A percentile compares a stretch with the other conserved stretches of the same genome.
These are phyloP conservation scores for Molossus alvarezi DNA, from an alignment of 2,797 vertebrate genomes.

Conservation along the genomic window DNA sequence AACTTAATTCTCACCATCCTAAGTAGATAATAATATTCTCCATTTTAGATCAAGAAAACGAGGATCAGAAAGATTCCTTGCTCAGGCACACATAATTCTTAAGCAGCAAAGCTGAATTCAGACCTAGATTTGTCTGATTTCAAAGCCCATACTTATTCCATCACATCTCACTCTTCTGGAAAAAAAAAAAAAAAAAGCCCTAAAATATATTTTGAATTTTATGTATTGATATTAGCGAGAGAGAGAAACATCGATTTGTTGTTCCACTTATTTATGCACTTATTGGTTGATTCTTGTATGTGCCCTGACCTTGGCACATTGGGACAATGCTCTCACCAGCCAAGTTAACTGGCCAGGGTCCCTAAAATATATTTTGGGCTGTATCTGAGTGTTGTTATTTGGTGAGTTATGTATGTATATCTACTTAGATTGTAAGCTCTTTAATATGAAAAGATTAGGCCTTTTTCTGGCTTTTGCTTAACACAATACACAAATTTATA, in stretches of 20 bases:
- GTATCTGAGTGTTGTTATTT: neutral
- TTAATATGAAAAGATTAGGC: neutral
- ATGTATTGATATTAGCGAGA: no score
- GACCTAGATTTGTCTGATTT: neutral
- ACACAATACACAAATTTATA: neutral
- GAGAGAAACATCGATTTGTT: no score
- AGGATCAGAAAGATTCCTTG: neutral
- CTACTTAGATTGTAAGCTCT: neutral
- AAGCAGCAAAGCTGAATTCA: neutral
- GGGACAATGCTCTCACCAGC: no score
- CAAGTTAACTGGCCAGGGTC: no score
- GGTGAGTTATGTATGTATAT: neutral
- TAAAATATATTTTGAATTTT: conserved; percentile 18
- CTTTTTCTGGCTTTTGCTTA: conserved; percentile 18
- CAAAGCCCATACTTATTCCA: neutral
- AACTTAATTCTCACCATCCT: neutral
- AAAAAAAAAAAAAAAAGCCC: neutral
- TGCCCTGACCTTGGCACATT: no score
- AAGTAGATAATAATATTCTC: neutral
- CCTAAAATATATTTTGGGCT: conserved; percentile 35
- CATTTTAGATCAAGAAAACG: neutral
- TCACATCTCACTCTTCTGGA: neutral
- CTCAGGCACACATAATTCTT: neutral
- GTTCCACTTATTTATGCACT: no score
- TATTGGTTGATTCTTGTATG: no score